These are phyloP conservation scores for Ophion ventricosus DNA, from an alignment of 2,888 invertebrate genomes.

Conservation along the genomic window DNA sequence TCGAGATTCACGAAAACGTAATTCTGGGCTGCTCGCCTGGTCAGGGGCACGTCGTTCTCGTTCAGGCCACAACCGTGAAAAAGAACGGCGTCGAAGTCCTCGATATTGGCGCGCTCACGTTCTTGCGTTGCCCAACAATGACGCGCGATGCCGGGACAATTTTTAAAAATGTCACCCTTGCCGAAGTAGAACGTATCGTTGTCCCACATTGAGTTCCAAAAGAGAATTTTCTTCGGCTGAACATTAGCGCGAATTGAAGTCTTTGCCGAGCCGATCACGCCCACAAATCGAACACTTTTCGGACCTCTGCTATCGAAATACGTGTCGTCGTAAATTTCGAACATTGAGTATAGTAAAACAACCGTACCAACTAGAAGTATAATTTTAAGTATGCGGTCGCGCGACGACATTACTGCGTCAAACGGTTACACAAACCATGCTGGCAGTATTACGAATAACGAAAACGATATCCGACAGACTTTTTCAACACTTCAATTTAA, in stretches of 20 bases:
- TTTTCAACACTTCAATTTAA: background rate
- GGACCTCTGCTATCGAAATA: slow-evolving; percentile 38
- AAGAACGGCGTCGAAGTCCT: slow-evolving; percentile 84
- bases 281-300: background rate
- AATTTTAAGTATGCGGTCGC: slow-evolving; percentile 29
- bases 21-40: slow-evolving; percentile 81
- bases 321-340: slow-evolving; percentile 61
- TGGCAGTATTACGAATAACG: background rate
- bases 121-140: slow-evolving; percentile 83
- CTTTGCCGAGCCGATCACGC: background rate
- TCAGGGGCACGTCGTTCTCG: slow-evolving; percentile 77
- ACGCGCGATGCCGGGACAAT: slow-evolving; percentile 78
- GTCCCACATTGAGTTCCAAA: slow-evolving; percentile 79
- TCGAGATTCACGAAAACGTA: slow-evolving; percentile 85
- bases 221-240: slow-evolving; percentile 71
- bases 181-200: slow-evolving; percentile 73
- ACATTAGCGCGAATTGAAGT: background rate
- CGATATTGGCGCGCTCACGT: slow-evolving; percentile 78
- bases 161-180: slow-evolving; percentile 67
- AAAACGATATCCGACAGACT: background rate
- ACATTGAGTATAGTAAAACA: slow-evolving; percentile 59
- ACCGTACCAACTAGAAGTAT: slow-evolving; percentile 54
- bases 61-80: slow-evolving; percentile 83
- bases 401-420: slow-evolving; percentile 33
- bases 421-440: background rate